These are phyloP conservation scores for Myrmecobius fasciatus DNA, from an alignment of 2,113 vertebrate genomes.

Conservation along the genomic window DNA sequence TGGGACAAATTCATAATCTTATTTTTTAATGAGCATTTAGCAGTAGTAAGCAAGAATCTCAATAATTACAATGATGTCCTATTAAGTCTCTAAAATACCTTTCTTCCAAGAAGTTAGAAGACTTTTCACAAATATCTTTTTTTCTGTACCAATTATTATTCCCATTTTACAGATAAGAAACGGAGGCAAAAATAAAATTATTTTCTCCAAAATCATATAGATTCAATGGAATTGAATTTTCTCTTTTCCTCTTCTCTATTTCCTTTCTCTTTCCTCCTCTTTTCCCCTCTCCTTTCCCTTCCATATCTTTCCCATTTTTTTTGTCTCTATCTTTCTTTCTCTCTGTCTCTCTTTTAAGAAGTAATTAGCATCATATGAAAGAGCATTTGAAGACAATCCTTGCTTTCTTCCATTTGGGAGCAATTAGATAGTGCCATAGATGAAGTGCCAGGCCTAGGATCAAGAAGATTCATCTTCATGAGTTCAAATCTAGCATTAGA, in stretches of 20 bases:
- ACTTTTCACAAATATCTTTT: background rate
- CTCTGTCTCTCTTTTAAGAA: background rate
- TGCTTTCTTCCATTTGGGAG: background rate
- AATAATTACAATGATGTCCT: background rate
- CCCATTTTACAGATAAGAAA: background rate
- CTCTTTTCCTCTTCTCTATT: background rate
- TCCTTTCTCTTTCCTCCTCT: background rate
- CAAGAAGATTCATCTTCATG: background rate
- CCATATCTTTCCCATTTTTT: background rate
- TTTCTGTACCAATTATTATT: background rate
- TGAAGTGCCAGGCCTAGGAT: background rate
- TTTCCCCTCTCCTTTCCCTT: background rate
- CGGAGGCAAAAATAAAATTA: background rate
- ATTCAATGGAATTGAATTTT: background rate
- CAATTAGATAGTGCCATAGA: background rate
- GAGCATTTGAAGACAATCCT: background rate
- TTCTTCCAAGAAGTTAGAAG: background rate
- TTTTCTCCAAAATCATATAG: background rate
- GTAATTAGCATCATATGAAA: background rate
- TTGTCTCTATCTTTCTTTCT: background rate
- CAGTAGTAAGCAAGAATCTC: background rate
- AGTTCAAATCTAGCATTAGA: background rate
- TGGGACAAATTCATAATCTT: background rate
- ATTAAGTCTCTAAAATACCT: background rate
- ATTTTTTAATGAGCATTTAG: slow-evolving; percentile 46